Conservation (phyloP, 2,888 invertebrate species). For the Lasioglossum marginatum region DNA sequence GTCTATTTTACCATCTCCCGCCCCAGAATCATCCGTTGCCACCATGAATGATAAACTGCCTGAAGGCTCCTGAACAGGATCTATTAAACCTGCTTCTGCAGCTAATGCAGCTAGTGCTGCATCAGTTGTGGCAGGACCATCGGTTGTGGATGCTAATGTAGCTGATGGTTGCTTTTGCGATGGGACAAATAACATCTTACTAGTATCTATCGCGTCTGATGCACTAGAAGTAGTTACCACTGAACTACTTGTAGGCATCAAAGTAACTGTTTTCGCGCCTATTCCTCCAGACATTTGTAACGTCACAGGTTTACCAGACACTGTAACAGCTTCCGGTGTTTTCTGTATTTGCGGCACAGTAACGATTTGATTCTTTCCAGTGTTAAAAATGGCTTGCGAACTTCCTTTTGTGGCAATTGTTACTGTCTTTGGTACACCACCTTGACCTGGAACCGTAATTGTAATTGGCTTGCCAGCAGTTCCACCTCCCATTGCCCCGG, state of each 20-base stretch:
- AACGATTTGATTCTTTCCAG: constrained; percentile 81
- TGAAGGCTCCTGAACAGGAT: constrained; percentile 84
- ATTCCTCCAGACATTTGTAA: constrained; percentile 88
- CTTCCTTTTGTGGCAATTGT: constrained; percentile 87
- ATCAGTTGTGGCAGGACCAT: constrained; percentile 87
- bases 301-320: constrained; percentile 90
- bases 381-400: constrained; percentile 81
- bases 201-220: constrained; percentile 79
- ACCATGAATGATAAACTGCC: constrained; percentile 82
- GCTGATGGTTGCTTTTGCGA: constrained; percentile 86
- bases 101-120: constrained; percentile 88
- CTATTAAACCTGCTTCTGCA: constrained; percentile 87
- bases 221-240: constrained; percentile 79
- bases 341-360: constrained; percentile 83
- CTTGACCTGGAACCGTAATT: constrained; percentile 87
- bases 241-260: constrained; percentile 85
- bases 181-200: constrained; percentile 82
- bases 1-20: constrained; percentile 78
- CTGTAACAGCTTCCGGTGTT: constrained; percentile 86
- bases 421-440: constrained; percentile 87
- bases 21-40: constrained; percentile 76
- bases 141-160: constrained; percentile 86
- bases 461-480: constrained; percentile 89
- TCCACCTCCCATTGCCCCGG: constrained; percentile 85
- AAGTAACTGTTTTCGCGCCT: constrained; percentile 88